Evolutionary conservation across 2,888 invertebrate genomes (phyloP).

Genomic region (Eristalis intricaria): DNA sequence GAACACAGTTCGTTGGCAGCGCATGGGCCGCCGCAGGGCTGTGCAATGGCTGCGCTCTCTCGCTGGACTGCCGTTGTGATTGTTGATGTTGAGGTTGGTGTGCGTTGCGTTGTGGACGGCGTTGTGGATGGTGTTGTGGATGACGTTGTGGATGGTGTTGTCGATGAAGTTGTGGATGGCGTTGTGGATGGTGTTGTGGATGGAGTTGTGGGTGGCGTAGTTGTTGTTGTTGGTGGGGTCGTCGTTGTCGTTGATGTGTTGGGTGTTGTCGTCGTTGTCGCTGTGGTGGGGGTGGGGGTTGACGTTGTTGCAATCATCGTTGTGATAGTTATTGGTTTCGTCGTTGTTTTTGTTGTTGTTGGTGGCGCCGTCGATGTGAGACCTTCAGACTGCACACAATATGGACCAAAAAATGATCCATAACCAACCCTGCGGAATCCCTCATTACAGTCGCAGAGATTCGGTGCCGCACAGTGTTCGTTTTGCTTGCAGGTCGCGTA

Average conservation of each 20-base stretch:
- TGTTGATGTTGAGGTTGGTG: neutral
- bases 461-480: slow-evolving; percentile 70
- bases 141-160: neutral
- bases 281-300: neutral
- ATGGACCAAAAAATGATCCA: no score
- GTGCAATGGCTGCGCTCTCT: neutral
- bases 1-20: slow-evolving; percentile 42
- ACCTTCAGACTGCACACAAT: neutral
- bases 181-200: neutral
- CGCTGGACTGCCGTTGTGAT: neutral
- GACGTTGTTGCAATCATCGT: neutral
- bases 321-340: neutral
- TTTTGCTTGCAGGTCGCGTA: slow-evolving; percentile 1
- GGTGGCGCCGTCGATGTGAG: neutral
- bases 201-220: neutral
- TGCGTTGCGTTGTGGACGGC: neutral
- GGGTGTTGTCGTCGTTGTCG: neutral
- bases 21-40: slow-evolving; percentile 27
- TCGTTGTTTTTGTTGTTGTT: neutral
- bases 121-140: neutral
- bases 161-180: neutral
- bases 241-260: neutral
- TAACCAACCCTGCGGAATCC: slow-evolving; percentile 3
- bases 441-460: slow-evolving; percentile 68
- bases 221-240: neutral